These are phyloP conservation scores for Macropus fuliginosus DNA, from an alignment of 2,797 vertebrate genomes.

Conservation along the genomic window DNA sequence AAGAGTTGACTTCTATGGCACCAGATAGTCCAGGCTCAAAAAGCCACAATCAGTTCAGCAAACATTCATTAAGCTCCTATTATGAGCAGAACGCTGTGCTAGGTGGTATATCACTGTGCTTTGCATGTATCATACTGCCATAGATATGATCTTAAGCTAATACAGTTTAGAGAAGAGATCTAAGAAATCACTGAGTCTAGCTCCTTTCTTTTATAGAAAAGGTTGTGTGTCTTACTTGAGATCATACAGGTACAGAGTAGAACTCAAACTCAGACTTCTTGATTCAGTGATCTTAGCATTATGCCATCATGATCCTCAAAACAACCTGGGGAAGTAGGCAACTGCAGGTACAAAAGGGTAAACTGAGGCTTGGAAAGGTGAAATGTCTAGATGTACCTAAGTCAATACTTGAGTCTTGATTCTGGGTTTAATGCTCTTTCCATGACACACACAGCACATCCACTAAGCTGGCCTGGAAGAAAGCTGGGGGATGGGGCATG, in stretches of 20 bases:
- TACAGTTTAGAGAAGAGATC: background rate
- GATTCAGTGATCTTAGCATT: background rate
- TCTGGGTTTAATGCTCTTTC: background rate
- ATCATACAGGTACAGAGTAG: background rate
- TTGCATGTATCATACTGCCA: background rate
- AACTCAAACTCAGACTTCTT: background rate
- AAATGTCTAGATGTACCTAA: background rate
- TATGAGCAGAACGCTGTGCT: background rate
- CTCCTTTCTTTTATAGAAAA: background rate
- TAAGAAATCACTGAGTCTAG: background rate
- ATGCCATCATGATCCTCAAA: background rate
- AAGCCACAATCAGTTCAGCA: conserved; percentile 1
- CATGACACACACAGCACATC: background rate
- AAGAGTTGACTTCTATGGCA: conserved; percentile 10
- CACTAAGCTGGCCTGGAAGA: background rate
- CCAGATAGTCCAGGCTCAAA: background rate
- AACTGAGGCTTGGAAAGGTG: background rate
- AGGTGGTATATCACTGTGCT: background rate
- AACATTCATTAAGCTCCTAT: background rate
- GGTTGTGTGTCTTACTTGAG: background rate
- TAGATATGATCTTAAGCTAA: background rate
- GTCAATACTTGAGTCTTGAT: background rate
- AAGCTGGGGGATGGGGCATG: background rate
- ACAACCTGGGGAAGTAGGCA: background rate
- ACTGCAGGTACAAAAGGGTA: background rate